phyloP scores from a whole-genome alignment of 2,797 vertebrate genomes.

The Silurus aristotelis region DNA sequence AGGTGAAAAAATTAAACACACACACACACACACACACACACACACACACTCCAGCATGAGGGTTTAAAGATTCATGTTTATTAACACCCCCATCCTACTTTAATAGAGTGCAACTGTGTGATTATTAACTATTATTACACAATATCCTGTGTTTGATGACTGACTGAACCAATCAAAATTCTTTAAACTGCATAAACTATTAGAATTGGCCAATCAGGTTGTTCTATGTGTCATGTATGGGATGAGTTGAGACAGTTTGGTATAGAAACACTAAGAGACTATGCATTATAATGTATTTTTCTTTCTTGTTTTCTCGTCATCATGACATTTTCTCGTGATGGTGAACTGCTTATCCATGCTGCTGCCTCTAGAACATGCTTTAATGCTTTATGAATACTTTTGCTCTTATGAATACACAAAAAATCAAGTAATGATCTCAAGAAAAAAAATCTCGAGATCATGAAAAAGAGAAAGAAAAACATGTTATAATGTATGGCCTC shows the following conservation, averaged over 20 bases:
- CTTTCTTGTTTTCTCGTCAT: too few species aligned
- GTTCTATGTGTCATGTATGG: not conserved
- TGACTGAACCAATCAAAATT: not conserved
- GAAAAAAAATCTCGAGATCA: too few species aligned
- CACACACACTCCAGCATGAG: not conserved
- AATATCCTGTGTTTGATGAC: not conserved
- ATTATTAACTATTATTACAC: not conserved
- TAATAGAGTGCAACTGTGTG: not conserved
- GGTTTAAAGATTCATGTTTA: not conserved
- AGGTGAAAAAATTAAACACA: slow-evolving; percentile 54
- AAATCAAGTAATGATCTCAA: too few species aligned
- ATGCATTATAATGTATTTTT: too few species aligned
- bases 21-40: not conserved
- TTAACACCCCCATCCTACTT: not conserved
- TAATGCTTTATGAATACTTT: too few species aligned
- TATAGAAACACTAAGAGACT: too few species aligned
- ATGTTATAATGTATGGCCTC: too few species aligned
- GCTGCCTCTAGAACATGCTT: too few species aligned
- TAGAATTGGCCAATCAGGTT: not conserved
- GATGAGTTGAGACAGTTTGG: not conserved
- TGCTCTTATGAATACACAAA: too few species aligned
- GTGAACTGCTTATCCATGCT: too few species aligned
- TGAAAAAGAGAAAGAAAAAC: too few species aligned
- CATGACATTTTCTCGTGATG: too few species aligned
- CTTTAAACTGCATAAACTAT: not conserved